A percentile compares a stretch with the other conserved stretches of the same genome.
Conservation (phyloP, 2,113 vertebrate genomes). For the Thunnus maccoyii region DNA sequence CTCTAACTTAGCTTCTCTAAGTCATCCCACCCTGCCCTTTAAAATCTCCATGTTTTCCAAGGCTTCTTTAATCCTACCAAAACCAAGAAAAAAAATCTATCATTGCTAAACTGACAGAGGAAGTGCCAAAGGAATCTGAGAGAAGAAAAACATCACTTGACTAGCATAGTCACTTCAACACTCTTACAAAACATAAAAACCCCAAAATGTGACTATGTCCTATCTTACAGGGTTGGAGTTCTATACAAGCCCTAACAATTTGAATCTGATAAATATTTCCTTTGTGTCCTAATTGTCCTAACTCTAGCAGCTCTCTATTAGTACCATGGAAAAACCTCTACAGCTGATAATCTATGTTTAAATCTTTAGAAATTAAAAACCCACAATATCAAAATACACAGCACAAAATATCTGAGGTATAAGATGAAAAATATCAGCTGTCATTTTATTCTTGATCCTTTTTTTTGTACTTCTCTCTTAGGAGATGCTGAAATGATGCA, state of each 20-base stretch:
- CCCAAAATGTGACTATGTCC: slow-evolving; percentile 89
- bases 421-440: slow-evolving; percentile 98
- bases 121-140: slow-evolving; percentile 50
- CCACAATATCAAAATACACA: slow-evolving; percentile 99
- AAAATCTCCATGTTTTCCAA: neutral
- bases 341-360: slow-evolving; percentile 92
- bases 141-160: slow-evolving; percentile 85
- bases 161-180: slow-evolving; percentile 90
- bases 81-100: slow-evolving; percentile 21
- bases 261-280: slow-evolving; percentile 85
- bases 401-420: slow-evolving; percentile 99
- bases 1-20: slow-evolving; percentile 19
- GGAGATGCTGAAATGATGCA: slow-evolving; percentile 97
- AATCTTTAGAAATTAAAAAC: slow-evolving; percentile 97
- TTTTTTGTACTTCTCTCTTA: slow-evolving; percentile 87
- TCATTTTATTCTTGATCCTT: slow-evolving; percentile 54
- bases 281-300: slow-evolving; percentile 72
- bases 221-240: slow-evolving; percentile 87
- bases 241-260: slow-evolving; percentile 89
- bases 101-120: slow-evolving; percentile 38
- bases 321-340: slow-evolving; percentile 94
- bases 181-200: slow-evolving; percentile 93
- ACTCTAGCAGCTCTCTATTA: slow-evolving; percentile 93
- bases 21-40: slow-evolving; percentile 29
- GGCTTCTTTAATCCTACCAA: slow-evolving; percentile 11